Evolutionary conservation across 1,140 invertebrate species (phyloP).

Genomic region (Ceratina calcarata): DNA sequence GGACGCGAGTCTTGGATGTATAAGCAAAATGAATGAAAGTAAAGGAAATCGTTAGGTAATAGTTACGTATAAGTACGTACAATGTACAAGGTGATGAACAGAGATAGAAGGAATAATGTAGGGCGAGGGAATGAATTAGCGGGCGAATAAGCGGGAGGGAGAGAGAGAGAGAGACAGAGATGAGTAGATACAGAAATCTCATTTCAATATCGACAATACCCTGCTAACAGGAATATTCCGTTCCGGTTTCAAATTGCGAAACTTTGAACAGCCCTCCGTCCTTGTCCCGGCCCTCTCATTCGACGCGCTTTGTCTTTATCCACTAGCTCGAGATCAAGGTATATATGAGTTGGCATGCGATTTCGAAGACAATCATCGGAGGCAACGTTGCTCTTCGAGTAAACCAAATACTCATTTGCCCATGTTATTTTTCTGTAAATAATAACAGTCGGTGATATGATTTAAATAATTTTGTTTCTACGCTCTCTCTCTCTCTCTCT

Average conservation of each 20-base stretch:
- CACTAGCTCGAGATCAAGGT: conserved; percentile 21
- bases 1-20: too few relatives aligned
- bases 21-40: too few relatives aligned
- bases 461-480: background rate
- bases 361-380: conserved; percentile 50
- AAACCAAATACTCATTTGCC: conserved; percentile 12
- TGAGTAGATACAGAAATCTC: conserved; percentile 35
- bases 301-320: conserved; percentile 19
- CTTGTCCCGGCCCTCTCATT: background rate
- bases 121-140: conserved; percentile 3
- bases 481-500: background rate
- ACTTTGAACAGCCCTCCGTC: conserved; percentile 47
- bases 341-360: conserved; percentile 37
- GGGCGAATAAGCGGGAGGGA: background rate
- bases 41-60: too few relatives aligned
- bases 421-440: conserved; percentile 5
- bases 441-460: background rate
- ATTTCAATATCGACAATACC: conserved; percentile 51
- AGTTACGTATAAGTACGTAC: too few relatives aligned
- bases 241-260: conserved; percentile 59
- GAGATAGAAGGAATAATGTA: background rate
- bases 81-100: background rate
- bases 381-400: conserved; percentile 46
- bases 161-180: background rate
- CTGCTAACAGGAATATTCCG: conserved; percentile 53